These are phyloP conservation scores for Empidonax alnorum DNA, from an alignment of 2,113 vertebrate species.

Conservation along the genomic window DNA sequence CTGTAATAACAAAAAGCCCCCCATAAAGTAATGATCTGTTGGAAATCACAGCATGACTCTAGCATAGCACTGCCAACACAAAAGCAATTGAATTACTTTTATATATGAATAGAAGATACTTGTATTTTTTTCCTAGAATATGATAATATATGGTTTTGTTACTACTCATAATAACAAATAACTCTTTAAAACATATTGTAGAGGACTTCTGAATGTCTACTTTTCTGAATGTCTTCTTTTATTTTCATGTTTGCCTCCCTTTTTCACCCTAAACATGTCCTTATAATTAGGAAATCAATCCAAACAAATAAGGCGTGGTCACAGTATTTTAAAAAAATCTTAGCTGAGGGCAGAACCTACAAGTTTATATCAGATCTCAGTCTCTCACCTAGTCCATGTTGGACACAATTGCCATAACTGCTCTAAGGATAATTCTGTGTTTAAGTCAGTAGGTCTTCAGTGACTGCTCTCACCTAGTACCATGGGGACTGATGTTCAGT, in stretches of 20 bases:
- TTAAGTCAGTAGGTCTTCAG: not conserved
- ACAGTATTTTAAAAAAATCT: not conserved
- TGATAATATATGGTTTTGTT: not conserved
- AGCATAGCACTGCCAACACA: not conserved
- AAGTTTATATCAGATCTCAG: not conserved
- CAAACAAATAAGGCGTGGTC: not conserved
- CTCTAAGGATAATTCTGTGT: not conserved
- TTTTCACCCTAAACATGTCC: not conserved
- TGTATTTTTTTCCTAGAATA: not conserved
- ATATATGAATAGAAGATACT: not conserved
- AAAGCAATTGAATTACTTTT: not conserved
- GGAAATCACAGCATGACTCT: not conserved
- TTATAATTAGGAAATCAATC: not conserved
- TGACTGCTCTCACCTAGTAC: not conserved
- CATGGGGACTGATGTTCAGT: not conserved
- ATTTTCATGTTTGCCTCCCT: not conserved
- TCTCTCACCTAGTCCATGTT: fast-evolving
- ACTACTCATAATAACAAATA: not conserved
- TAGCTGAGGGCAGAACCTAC: not conserved
- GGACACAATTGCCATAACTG: not conserved
- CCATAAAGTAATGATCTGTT: not conserved
- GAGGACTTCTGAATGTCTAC: not conserved
- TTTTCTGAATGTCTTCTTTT: not conserved
- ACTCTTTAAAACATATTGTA: not conserved
- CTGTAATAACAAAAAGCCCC: not conserved